phyloP scores from a whole-genome alignment of 2,888 invertebrate genomes.

The Drosophila macrothrix region DNA sequence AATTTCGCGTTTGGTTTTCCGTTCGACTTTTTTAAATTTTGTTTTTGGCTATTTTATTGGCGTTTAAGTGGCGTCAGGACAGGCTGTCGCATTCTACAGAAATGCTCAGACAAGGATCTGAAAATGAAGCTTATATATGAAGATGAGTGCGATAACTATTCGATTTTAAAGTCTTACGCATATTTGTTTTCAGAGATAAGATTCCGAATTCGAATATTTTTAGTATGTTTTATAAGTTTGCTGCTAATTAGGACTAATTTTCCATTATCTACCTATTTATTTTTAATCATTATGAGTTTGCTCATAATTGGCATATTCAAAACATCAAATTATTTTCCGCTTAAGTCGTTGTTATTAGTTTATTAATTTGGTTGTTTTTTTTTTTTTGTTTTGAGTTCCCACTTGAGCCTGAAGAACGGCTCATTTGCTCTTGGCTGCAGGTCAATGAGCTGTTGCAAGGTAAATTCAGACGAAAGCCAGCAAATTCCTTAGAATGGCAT shows the following conservation, averaged over 20 bases:
- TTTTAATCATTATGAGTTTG: neutral
- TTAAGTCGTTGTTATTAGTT: constrained; percentile 4
- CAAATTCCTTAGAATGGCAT: constrained; percentile 65
- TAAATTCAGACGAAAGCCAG: constrained; percentile 60
- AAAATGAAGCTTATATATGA: neutral
- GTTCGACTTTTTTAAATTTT: neutral
- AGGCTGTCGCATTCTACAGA: constrained; percentile 30
- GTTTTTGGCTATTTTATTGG: constrained; percentile 60
- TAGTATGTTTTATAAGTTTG: neutral
- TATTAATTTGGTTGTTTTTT: neutral
- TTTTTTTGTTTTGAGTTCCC: constrained; percentile 1
- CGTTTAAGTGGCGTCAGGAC: constrained; percentile 73
- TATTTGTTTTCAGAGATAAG: neutral
- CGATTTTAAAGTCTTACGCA: too few species aligned
- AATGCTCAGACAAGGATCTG: neutral
- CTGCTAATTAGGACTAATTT: neutral
- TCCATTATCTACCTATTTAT: neutral
- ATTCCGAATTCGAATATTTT: neutral
- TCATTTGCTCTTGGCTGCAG: constrained; percentile 39
- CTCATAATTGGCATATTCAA: constrained; percentile 1
- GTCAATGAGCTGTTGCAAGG: constrained; percentile 74
- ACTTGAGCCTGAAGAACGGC: constrained; percentile 1
- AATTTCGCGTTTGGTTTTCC: constrained; percentile 44
- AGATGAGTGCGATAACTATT: neutral
- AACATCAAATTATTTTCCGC: constrained; percentile 31